Conservation (phyloP, 2,797 vertebrate genomes). For the Anas flavirostris region DNA sequence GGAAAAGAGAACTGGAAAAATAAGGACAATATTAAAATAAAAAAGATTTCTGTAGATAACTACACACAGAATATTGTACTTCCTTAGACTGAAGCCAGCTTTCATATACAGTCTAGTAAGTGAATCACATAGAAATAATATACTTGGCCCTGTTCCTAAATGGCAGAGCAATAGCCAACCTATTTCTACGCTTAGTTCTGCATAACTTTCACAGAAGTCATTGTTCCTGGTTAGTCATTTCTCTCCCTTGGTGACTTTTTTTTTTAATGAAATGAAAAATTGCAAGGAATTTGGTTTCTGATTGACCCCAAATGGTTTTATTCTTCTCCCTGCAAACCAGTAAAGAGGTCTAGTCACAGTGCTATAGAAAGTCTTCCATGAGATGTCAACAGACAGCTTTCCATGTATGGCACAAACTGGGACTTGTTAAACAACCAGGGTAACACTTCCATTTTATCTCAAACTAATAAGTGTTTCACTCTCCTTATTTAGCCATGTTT, state of each 20-base stretch:
- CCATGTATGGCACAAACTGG: not conserved
- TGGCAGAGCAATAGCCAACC: not conserved
- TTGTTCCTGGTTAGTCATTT: not conserved
- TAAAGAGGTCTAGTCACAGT: not conserved
- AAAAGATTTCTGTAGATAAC: not conserved
- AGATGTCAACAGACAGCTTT: not conserved
- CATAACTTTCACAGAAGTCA: not conserved
- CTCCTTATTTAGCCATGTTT: conserved; percentile 10
- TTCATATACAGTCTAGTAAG: not conserved
- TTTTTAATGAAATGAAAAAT: not conserved
- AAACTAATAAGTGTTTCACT: not conserved
- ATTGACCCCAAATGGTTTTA: not conserved
- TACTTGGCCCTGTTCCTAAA: not conserved
- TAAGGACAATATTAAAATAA: not conserved
- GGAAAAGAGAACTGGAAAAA: not conserved
- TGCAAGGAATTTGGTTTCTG: not conserved
- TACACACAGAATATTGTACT: not conserved
- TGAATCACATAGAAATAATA: not conserved
- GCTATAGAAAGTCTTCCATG: not conserved
- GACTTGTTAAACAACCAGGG: not conserved
- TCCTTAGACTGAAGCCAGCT: not conserved
- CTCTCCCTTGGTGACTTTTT: not conserved
- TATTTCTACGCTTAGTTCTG: not conserved
- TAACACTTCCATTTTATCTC: not conserved
- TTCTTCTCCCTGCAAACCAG: not conserved